Evolutionary conservation across 2,113 vertebrate species (phyloP).

Genomic region (Seriola rivoliana): DNA sequence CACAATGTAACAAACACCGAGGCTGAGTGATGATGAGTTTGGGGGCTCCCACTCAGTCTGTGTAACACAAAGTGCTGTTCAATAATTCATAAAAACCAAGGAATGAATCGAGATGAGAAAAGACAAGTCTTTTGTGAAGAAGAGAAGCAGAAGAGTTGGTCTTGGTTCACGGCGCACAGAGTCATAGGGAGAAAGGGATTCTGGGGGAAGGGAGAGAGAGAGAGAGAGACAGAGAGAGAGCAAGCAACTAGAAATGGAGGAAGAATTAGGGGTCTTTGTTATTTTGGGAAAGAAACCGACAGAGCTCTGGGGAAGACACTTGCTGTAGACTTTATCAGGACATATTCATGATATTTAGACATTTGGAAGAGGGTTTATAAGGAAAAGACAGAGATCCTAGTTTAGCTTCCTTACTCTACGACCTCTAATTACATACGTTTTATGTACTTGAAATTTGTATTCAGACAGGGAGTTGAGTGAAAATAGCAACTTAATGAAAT

Average conservation of each 20-base stretch:
- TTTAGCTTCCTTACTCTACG: constrained; percentile 1
- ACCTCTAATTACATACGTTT: constrained; percentile 9
- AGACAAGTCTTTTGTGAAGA: constrained; percentile 74
- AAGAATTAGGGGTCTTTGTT: constrained; percentile 55
- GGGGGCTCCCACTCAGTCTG: constrained; percentile 67
- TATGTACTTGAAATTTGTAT: constrained; percentile 20
- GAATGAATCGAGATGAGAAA: constrained; percentile 70
- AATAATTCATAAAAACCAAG: constrained; percentile 81
- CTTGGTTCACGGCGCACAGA: constrained; percentile 58
- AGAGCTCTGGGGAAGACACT: constrained; percentile 33
- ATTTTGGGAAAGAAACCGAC: constrained; percentile 37
- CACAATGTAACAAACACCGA: constrained; percentile 49
- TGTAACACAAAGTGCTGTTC: constrained; percentile 74
- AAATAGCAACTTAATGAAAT: constrained; percentile 61
- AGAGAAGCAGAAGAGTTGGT: constrained; percentile 71
- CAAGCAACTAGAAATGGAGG: constrained; percentile 46
- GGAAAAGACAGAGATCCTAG: neutral
- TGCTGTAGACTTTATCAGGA: constrained; percentile 18
- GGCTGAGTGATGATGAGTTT: constrained; percentile 59
- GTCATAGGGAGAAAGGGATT: constrained; percentile 47
- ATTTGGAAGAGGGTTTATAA: constrained; percentile 7
- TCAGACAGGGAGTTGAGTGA: constrained; percentile 32
- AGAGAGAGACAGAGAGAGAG: constrained; percentile 20
- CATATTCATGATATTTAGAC: constrained; percentile 21
- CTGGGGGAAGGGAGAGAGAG: constrained; percentile 25